Base-by-base conservation (phyloP, 2,888 invertebrate species). In the Phengaris alcon region DNA sequence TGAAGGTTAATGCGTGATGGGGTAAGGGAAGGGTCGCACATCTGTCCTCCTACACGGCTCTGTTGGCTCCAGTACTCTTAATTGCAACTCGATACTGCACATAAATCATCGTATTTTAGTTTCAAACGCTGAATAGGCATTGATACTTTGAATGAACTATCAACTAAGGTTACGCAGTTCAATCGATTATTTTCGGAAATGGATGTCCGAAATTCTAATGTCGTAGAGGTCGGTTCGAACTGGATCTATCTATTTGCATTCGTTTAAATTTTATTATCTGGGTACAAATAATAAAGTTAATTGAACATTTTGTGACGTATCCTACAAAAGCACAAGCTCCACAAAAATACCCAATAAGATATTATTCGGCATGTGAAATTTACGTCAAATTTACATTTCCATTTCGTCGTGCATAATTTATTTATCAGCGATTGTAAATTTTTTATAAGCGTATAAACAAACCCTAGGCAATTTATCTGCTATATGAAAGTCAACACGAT, bases 11-110 rank as follows among this genome's bases (percentile, higher is more conserved):
- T 87, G 87, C 83, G 80, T 82, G 82, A 83, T 84, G 86, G 88
- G 89, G 89, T 85, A 86, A 85, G 77, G 80, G 82, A 80, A 86
- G 90, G 91, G 91, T 89, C 87, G 87, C 86, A 86, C 92, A 93
- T 93, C 93, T 93, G 87, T 89, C 88, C 90, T 84, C 88, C 90
- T 86, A 89, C 90, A 82, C 82, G 84, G 82, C 84, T 84, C 84
- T 83, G 86, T 86, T 90, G 88, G 88, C 90, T 81, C 83, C 85
- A 87, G 88, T 87, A 89, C 87, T 90, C 91, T 91, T 91, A 92
- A 92, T 92, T 93, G 92, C 90, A 91, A 91, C 85, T 85, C 89
- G 89, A 92, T 91, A 92, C 90, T 89, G 82, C 83, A 83, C 82
- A 84, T 83, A 80, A 83, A 81, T 82, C 82, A 82, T 81, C 82